These are phyloP conservation scores for Percopsis transmontana DNA, from an alignment of 2,113 vertebrate genomes.

Conservation along the genomic window DNA sequence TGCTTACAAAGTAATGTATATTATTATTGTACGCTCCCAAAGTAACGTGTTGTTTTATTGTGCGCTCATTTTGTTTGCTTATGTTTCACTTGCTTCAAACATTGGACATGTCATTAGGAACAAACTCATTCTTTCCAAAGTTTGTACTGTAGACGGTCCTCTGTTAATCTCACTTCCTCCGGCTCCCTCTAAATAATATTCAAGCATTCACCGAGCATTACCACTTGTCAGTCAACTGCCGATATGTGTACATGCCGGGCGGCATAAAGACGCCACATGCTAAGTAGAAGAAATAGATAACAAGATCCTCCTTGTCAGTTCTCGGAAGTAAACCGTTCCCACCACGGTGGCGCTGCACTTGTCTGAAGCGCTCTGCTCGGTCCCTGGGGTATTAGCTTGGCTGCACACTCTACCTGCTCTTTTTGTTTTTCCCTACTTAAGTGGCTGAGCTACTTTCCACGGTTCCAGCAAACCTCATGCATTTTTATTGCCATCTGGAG, in stretches of 20 bases:
- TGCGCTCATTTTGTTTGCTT: conserved; percentile 8
- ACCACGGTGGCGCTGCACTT: conserved; percentile 45
- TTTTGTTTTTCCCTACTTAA: conserved; percentile 72
- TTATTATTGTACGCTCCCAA: too few relatives aligned
- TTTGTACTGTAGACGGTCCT: conserved; percentile 26
- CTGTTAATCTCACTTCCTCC: conserved; percentile 44
- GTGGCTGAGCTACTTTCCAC: conserved; percentile 68
- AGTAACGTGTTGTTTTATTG: too few relatives aligned
- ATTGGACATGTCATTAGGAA: too few relatives aligned
- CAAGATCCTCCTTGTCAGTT: conserved; percentile 64
- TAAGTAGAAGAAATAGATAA: conserved; percentile 61
- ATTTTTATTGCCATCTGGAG: conserved; percentile 79
- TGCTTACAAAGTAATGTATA: not conserved
- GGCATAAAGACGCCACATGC: conserved; percentile 50
- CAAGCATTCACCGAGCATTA: conserved; percentile 39
- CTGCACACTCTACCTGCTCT: conserved; percentile 59
- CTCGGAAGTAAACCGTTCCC: conserved; percentile 52
- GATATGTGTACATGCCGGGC: conserved; percentile 35
- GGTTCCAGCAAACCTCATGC: conserved; percentile 70
- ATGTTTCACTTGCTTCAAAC: too few relatives aligned
- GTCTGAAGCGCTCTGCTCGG: conserved; percentile 60
- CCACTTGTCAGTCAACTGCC: conserved; percentile 55
- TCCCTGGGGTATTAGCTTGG: conserved; percentile 63
- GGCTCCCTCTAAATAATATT: conserved; percentile 43
- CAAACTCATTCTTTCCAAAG: conserved; percentile 20